Evolutionary conservation across 2,888 invertebrate genomes (phyloP).

Genomic region (Stratiomys singularior): DNA sequence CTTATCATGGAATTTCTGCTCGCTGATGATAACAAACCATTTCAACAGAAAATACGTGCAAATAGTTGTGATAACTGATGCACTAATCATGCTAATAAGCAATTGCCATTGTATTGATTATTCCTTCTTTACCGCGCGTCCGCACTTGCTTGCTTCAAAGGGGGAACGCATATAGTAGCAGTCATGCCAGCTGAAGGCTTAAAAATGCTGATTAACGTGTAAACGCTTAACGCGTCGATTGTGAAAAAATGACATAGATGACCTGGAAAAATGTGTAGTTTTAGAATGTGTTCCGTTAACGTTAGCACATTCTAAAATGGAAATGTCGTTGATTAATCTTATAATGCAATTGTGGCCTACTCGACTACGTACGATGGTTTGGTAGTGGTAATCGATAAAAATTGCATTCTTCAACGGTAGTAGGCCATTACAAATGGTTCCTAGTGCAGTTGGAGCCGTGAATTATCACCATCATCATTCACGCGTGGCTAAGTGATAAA

Average conservation of each 20-base stretch:
- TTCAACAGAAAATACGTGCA: background rate
- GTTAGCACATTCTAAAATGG: constrained; percentile 35
- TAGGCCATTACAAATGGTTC: constrained; percentile 11
- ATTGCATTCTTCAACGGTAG: constrained; percentile 4
- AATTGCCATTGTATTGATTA: background rate
- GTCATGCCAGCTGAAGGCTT: background rate
- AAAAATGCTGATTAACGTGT: constrained; percentile 14
- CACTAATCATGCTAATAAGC: constrained; percentile 6
- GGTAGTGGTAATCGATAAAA: constrained; percentile 17
- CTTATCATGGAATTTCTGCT: background rate
- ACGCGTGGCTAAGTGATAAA: constrained; percentile 28
- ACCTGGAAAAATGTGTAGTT: constrained; percentile 8
- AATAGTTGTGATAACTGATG: background rate
- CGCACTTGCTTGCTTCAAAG: no score
- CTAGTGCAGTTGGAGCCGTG: background rate
- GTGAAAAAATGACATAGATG: constrained; percentile 20
- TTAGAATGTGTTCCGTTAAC: constrained; percentile 26
- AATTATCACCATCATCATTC: background rate
- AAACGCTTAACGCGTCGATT: constrained; percentile 1
- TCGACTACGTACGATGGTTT: background rate
- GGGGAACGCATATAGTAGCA: no score
- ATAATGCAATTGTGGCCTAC: constrained; percentile 25
- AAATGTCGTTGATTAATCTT: constrained; percentile 30
- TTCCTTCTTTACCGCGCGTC: background rate
- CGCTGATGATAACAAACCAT: background rate